These are phyloP conservation scores for Cheilosia variabilis DNA, from an alignment of 2,888 invertebrate genomes.

Conservation along the genomic window DNA sequence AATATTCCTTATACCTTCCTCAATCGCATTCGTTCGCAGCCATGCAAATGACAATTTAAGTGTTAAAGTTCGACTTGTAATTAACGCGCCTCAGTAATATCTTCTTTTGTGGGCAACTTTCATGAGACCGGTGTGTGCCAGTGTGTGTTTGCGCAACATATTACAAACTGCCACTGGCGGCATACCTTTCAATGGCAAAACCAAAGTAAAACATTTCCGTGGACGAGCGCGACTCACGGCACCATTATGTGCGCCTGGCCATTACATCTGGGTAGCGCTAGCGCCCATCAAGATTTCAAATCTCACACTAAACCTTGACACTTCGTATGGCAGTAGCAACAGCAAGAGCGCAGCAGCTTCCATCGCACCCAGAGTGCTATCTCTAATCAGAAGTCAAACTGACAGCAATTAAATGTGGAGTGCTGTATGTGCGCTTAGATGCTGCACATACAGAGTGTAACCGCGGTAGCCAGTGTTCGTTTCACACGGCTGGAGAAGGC, in stretches of 20 bases:
- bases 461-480: constrained; percentile 50
- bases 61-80: constrained; percentile 58
- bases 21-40: background rate
- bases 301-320: constrained; percentile 73
- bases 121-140: background rate
- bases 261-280: constrained; percentile 38
- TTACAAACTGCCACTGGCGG: constrained; percentile 53
- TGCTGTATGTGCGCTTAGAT: constrained; percentile 55
- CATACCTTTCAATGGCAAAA: constrained; percentile 61
- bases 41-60: constrained; percentile 1
- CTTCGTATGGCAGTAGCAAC: constrained; percentile 40
- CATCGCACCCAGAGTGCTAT: constrained; percentile 60
- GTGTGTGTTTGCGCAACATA: constrained; percentile 12
- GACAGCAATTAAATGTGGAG: constrained; percentile 74
- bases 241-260: constrained; percentile 18
- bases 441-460: constrained; percentile 47
- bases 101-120: background rate
- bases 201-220: constrained; percentile 73
- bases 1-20: too few species aligned
- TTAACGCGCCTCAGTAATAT: constrained; percentile 10
- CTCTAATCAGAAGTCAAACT: constrained; percentile 74
- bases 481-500: constrained; percentile 51
- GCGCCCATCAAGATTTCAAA: constrained; percentile 71
- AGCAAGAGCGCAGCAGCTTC: constrained; percentile 29
- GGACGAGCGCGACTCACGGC: constrained; percentile 37